Base-by-base conservation (phyloP, 2,888 invertebrate genomes). In the Limnephilus rhombicus region DNA sequence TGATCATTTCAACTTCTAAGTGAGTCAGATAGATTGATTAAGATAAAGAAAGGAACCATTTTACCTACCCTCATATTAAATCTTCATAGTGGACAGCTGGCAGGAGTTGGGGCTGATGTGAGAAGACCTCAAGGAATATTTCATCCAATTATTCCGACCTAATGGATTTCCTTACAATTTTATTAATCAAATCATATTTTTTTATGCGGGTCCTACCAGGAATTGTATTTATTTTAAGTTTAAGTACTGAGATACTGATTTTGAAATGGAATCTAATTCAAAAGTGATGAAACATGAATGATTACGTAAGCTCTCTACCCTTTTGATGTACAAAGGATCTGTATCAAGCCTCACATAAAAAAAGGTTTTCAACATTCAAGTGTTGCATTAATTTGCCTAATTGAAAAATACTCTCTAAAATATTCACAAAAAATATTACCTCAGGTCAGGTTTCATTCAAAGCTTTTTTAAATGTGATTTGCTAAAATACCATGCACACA, bases 1-100 rank as follows among this genome's bases (percentile, higher is more conserved):
- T 68, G 68, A n/a, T 68, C 68, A 68, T 68, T 68, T 68, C 68
- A 68, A 68, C 24, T 68, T 68, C 24, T 68, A 68, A n/a, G 68
- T 68, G 68, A 24, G 68, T 68, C 24, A 68, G n/a, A 24, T 68
- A n/a, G 68, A n/a, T 68, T 68, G 68, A n/a, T 68, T 68, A 68
- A 68, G 24, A 9, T n/a, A 68, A 68, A 68, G 68, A 37, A 83
- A 34, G 82, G 83, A 37, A 24, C 37, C 37, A 18, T 12, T 83
- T 9, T 83, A 83, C 83, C 83, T 83, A 83, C 83, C 83, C 83
- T 83, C 83, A 83, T 83, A 41, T 83, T 37, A 83, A 34, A 83
- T 83, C 83, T 34, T 83, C 83, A 83, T 83, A 18, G 83, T 41
- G 83, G 83, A 37, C 83, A 83, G 37, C 83, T 83, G 83, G 12